Evolutionary conservation across 2,113 vertebrate species (phyloP).

Genomic region (Oceanites oceanicus): DNA sequence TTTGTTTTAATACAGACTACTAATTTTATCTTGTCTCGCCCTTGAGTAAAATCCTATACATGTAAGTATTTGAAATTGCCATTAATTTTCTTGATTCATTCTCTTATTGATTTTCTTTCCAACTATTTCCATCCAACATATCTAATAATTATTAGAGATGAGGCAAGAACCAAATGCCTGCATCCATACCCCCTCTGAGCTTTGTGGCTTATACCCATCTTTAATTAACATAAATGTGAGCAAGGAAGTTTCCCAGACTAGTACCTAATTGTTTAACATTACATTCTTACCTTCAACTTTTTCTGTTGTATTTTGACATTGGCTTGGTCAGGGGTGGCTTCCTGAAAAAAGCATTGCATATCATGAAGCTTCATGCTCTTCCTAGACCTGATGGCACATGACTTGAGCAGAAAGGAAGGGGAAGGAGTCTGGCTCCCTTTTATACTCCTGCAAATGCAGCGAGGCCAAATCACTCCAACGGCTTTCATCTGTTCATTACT

Average conservation of each 20-base stretch:
- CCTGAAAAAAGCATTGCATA: neutral
- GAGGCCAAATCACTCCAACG: neutral
- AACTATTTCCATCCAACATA: conserved; percentile 30
- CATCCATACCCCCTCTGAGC: neutral
- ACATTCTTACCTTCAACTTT: neutral
- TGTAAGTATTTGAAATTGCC: conserved; percentile 47
- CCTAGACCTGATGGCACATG: neutral
- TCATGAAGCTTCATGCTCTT: neutral
- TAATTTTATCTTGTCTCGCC: conserved; percentile 35
- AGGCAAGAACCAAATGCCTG: neutral
- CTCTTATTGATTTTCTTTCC: conserved; percentile 57
- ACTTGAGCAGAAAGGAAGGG: neutral
- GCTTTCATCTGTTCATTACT: conserved; percentile 42
- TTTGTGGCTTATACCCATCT: neutral
- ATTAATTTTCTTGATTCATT: conserved; percentile 67
- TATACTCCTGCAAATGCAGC: neutral
- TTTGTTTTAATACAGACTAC: conserved; percentile 44
- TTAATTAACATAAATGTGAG: conserved; percentile 12
- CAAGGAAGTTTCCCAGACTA: neutral
- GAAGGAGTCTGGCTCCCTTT: neutral
- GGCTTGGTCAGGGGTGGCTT: neutral
- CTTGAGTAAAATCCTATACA: conserved; percentile 53
- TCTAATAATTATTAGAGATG: conserved; percentile 48
- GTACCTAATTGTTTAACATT: neutral
- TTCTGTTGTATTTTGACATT: neutral